Evolutionary conservation across 2,888 invertebrate genomes (phyloP), one percentile per base, ranked within the genome.

Genomic region (Orchesellides sinensis): DNA sequence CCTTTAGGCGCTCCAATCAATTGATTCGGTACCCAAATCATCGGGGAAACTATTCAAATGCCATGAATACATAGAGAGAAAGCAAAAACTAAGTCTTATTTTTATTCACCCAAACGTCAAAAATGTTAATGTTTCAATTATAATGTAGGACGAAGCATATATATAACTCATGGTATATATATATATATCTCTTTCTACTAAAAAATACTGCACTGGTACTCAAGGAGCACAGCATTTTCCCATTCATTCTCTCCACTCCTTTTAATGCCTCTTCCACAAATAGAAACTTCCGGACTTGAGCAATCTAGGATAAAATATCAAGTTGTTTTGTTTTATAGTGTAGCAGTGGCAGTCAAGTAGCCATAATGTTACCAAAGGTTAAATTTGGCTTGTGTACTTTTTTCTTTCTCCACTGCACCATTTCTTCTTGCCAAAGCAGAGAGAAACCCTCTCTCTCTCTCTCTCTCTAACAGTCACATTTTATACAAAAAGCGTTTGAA

Each of bases 1-100:
- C 96, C 96, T 80, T 95, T 93, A 81, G 96, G 96, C 32, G 96
- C 96, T 1, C 97, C 96, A 84, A 97, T 96, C 91, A 97, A 92
- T 73, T 88, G 88, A 92, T 96, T 97, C 74, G 96, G 96, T 86
- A 97, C 96, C 95, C 96, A 96, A 90, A 97, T 96, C 95, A 96
- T 96, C 68, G 97, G 97, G 0, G 96, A 95, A 92, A 97, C 97
- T 97, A 92, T 25, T 92, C 91, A 82, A 61, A 29, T 35, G 32
- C 63, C 29, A 49, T 29, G 49, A 29, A 27, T n/a, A 70, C 35
- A n/a, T n/a, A 59, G 45, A 27, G 86, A 87, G 88, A 87, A 88
- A 85, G 54, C 17, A 35, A 49, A 32, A n/a, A 10, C 1, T 32
- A 61, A n/a, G n/a, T 45, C 17, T 29, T 5, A 35, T 17, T 21